Evolutionary conservation across 2,113 vertebrate species (phyloP).

Genomic region (Euleptes europaea): DNA sequence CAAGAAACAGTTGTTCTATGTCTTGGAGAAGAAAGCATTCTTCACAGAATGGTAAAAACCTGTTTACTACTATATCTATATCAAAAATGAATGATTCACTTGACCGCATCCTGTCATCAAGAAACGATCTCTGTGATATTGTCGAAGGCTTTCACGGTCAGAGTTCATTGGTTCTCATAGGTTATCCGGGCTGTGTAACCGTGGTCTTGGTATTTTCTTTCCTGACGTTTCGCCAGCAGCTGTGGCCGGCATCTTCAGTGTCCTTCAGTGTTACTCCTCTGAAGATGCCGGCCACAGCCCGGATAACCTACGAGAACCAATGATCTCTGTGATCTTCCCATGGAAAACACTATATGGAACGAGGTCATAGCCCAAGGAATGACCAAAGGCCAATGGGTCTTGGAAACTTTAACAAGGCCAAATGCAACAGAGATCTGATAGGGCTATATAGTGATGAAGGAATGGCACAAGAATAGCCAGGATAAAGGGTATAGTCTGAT

Average conservation of each 20-base stretch:
- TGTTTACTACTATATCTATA: neutral
- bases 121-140: neutral
- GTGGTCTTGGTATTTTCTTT: too few relatives aligned
- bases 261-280: too few relatives aligned
- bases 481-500: neutral
- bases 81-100: neutral
- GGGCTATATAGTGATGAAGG: neutral
- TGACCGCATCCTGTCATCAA: neutral
- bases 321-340: neutral
- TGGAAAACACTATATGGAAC: neutral
- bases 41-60: neutral
- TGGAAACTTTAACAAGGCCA: neutral
- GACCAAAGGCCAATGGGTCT: neutral
- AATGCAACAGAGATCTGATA: neutral
- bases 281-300: too few relatives aligned
- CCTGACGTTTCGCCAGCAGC: too few relatives aligned
- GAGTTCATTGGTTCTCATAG: too few relatives aligned
- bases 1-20: neutral
- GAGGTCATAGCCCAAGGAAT: neutral
- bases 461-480: neutral
- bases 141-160: too few relatives aligned
- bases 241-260: too few relatives aligned
- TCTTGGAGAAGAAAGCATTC: neutral
- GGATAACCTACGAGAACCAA: too few relatives aligned
- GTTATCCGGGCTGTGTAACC: too few relatives aligned